phyloP scores from a whole-genome alignment of 2,797 vertebrate species.

The Enoplosus armatus region DNA sequence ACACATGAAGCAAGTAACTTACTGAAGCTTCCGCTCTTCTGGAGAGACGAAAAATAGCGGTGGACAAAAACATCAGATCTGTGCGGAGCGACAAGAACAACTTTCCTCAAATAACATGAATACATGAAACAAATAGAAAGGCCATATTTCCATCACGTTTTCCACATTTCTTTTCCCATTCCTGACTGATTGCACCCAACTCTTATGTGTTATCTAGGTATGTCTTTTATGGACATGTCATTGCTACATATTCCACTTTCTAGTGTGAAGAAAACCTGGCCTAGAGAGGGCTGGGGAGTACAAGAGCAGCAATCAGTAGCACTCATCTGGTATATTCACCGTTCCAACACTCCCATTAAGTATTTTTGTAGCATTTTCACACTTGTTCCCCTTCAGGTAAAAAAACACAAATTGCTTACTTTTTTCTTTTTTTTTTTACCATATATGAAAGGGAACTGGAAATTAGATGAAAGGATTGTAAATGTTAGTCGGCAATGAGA shows the following conservation, averaged over 20 bases:
- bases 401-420: constrained; percentile 15
- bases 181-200: too few species aligned
- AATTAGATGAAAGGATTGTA: constrained; percentile 53
- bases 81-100: too few species aligned
- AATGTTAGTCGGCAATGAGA: constrained; percentile 14
- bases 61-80: too few species aligned
- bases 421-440: too few species aligned
- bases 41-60: too few species aligned
- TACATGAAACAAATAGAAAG: not conserved
- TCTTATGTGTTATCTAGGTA: too few species aligned
- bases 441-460: constrained; percentile 17
- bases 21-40: too few species aligned
- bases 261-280: not conserved
- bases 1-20: too few species aligned
- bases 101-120: not conserved
- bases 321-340: constrained; percentile 5
- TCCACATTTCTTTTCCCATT: too few species aligned
- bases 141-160: not conserved
- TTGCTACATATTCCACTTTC: not conserved
- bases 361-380: constrained; percentile 44
- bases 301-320: constrained; percentile 17
- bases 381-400: constrained; percentile 11
- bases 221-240: not conserved
- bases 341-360: not conserved
- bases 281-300: not conserved